Base-by-base conservation (phyloP, 37 sponge, comb jelly and placozoan genomes). In the Amphimedon queenslandica region DNA sequence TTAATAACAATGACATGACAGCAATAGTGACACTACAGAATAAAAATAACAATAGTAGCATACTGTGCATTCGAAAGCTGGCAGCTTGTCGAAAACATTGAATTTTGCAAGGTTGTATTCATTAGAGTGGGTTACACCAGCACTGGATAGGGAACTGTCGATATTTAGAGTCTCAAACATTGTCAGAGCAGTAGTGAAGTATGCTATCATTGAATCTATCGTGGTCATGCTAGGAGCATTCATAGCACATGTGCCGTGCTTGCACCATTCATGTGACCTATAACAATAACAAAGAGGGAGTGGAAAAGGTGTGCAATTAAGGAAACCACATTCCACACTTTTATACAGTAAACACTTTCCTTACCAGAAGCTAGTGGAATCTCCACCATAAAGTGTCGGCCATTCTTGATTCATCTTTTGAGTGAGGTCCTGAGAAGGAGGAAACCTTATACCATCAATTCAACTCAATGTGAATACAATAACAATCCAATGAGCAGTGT, bases 221-320 rank as follows among this genome's bases (percentile, higher is more conserved):
- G 8, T 47, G 13, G 53, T 8, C 13, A 47, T 13, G 53, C 53
- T 47, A 13, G 13, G 8, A 47, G 27, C 27, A 60, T 13, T 25
- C 23, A 60, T 5, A 60, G 61, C 61, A 60, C 61, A 60, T 60
- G 61, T 60, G 23, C 61, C 61, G 28, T 60, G 61, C 21, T 60
- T 60, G 28, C 61, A 60, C 61, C 61, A 60, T 60, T 60, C 61
- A 60, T 60, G 61, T 25, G 5, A 25, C 61, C 61, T 60, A 6
- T n/a, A 25, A n/a, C 5, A 6, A 60, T 6, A 60, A 60, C 27
- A 60, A 60, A n/a, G 61, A 47, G 21, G 27, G 23, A 11, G 21
- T 6, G 21, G 8, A 60, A 60, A 25, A 5, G 28, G 5, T 25
- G 27, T n/a, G 68, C 21, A 33, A 35, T 8, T 20, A 32, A 33